Percentiles rank a stretch among this genome's conserved stretches.
phyloP scores from a whole-genome alignment of 2,888 invertebrate species.

The Eumacrocentrus americanus region DNA sequence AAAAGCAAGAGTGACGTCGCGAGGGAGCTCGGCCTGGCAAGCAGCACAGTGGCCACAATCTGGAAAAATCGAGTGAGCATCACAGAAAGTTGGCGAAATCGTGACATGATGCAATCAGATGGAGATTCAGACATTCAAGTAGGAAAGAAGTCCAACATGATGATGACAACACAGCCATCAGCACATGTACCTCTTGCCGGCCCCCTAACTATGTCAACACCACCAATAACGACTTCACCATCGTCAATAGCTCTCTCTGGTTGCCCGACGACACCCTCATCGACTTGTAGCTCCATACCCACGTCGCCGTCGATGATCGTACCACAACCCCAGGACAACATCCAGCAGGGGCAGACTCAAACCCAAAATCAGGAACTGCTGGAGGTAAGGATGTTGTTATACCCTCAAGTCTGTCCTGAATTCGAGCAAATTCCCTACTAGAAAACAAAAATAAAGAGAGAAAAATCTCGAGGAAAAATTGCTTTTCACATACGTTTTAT shows the following conservation, averaged over 20 bases:
- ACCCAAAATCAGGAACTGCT: constrained; percentile 60
- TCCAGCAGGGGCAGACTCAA: constrained; percentile 57
- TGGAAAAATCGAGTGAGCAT: constrained; percentile 67
- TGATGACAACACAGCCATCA: background rate
- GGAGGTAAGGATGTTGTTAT: constrained; percentile 59
- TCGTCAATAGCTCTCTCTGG: constrained; percentile 27
- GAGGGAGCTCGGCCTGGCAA: constrained; percentile 65
- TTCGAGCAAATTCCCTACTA: constrained; percentile 10
- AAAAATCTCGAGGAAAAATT: background rate
- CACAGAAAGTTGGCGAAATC: constrained; percentile 60
- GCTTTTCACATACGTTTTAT: background rate
- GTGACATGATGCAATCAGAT: constrained; percentile 57
- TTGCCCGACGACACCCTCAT: constrained; percentile 29
- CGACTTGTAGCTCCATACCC: constrained; percentile 30
- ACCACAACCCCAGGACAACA: constrained; percentile 47
- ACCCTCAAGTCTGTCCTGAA: constrained; percentile 19
- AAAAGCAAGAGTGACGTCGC: constrained; percentile 68
- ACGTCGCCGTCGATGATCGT: constrained; percentile 31
- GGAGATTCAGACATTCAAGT: constrained; percentile 40
- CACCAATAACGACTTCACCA: constrained; percentile 29
- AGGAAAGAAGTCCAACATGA: constrained; percentile 22
- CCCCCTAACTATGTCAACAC: constrained; percentile 24
- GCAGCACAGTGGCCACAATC: constrained; percentile 66
- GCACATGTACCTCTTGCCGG: constrained; percentile 10
- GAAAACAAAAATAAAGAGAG: constrained; percentile 10